Conservation (phyloP, 2,797 vertebrate species). For the Mormyrus proboscirostris region DNA sequence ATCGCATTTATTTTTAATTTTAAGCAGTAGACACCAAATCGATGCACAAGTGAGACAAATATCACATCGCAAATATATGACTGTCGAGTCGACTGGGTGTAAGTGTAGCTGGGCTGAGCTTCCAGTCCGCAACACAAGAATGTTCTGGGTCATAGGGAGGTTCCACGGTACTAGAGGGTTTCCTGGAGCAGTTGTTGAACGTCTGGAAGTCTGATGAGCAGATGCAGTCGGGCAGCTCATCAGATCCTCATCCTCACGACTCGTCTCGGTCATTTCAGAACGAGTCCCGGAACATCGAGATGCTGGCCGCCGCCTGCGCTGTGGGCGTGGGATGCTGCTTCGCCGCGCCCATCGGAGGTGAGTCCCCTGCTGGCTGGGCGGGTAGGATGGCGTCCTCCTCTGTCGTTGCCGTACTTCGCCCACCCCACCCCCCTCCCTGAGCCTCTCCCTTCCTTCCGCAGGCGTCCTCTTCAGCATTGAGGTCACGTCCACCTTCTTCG, state of each 20-base stretch:
- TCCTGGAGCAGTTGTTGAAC: not conserved
- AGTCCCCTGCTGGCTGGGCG: constrained; percentile 30
- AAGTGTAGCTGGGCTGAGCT: not conserved
- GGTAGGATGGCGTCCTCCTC: not conserved
- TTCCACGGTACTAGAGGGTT: not conserved
- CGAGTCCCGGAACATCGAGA: constrained; percentile 91
- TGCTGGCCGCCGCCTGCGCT: constrained; percentile 90
- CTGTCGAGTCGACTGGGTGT: not conserved
- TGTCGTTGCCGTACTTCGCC: not conserved
- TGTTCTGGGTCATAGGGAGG: not conserved
- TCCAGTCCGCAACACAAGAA: not conserved
- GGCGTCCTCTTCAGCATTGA: constrained; percentile 96
- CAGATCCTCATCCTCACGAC: not conserved
- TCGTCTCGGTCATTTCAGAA: constrained; percentile 62
- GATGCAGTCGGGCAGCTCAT: not conserved
- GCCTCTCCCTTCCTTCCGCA: constrained; percentile 35
- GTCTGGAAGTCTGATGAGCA: not conserved
- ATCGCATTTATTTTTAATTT: not conserved
- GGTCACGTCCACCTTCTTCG: constrained; percentile 95
- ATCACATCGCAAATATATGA: not conserved
- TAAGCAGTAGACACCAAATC: not conserved
- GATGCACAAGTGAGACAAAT: not conserved
- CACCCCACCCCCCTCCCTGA: not conserved
- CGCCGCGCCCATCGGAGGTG: constrained; percentile 92
- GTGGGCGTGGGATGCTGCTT: constrained; percentile 97